A percentile compares a stretch with the other conserved stretches of the same genome.
These are phyloP conservation scores for Philaenus spumarius DNA, from an alignment of 1,140 invertebrate genomes.

Conservation along the genomic window DNA sequence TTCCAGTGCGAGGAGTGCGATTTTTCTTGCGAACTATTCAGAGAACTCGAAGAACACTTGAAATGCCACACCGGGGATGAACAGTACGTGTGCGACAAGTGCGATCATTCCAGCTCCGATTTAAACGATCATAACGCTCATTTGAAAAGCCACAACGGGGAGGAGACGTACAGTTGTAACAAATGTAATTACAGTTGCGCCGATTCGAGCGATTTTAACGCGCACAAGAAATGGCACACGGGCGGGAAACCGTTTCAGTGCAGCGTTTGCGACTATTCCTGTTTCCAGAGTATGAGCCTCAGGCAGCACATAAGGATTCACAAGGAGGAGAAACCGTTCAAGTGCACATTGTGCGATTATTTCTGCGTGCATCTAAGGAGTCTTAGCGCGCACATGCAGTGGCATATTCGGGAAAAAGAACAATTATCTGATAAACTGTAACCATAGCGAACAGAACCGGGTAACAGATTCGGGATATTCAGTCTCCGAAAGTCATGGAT, in stretches of 20 bases:
- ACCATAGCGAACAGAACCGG: no score
- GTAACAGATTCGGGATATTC: no score
- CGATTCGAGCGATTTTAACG: no score
- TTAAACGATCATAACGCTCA: neutral
- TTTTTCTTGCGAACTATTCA: neutral
- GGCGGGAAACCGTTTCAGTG: conserved; percentile 52
- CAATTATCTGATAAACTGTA: no score
- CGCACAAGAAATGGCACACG: no score
- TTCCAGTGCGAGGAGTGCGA: conserved; percentile 42
- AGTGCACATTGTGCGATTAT: conserved; percentile 17
- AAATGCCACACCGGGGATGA: conserved; percentile 47
- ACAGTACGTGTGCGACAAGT: neutral
- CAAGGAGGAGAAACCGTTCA: conserved; percentile 7
- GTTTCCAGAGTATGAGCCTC: neutral
- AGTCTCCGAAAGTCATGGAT: no score
- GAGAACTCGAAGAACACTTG: neutral
- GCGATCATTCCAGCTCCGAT: neutral
- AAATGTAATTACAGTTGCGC: no score
- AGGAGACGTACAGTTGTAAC: no score
- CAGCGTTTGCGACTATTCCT: conserved; percentile 60
- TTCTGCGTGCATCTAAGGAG: conserved; percentile 7
- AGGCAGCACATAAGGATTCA: conserved; percentile 4
- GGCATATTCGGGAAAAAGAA: no score
- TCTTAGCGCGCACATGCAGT: conserved; percentile 18
- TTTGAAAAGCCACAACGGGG: neutral